Evolutionary conservation across 2,888 invertebrate species (phyloP).

Genomic region (Cinara cedri): DNA sequence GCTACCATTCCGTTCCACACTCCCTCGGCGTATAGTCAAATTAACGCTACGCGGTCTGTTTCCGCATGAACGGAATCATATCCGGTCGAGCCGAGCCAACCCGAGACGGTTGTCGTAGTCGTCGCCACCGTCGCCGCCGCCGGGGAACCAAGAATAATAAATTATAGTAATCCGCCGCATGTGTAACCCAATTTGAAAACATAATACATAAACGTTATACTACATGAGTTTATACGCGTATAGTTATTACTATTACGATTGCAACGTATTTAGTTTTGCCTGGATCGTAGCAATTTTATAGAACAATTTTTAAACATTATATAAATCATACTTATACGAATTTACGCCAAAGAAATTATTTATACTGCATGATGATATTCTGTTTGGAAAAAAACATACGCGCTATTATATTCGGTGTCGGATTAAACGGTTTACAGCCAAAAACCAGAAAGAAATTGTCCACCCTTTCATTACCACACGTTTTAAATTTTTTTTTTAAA

Average conservation of each 20-base stretch:
- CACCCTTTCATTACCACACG: no score
- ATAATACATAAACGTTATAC: neutral
- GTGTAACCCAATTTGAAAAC: slow-evolving; percentile 10
- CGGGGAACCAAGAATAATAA: slow-evolving; percentile 32
- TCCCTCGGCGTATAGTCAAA: neutral
- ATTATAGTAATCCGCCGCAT: slow-evolving; percentile 22
- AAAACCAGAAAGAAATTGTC: no score
- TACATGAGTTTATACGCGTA: neutral
- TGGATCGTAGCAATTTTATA: neutral
- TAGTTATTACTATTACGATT: no score
- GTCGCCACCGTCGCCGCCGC: neutral
- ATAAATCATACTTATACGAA: no score
- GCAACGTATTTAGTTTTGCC: no score
- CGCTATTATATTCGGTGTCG: no score
- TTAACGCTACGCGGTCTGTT: slow-evolving; percentile 45
- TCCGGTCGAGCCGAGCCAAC: slow-evolving; percentile 15
- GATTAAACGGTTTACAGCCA: no score
- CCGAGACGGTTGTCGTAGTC: slow-evolving; percentile 33
- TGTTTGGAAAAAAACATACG: no score
- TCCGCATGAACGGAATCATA: slow-evolving; percentile 40
- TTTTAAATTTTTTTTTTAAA: no score
- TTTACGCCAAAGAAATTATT: no score
- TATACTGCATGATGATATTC: no score
- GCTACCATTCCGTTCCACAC: neutral
- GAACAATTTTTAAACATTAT: neutral